Base-by-base conservation (phyloP, 2,113 vertebrate genomes). In the Cryptomyrus ogoouensis region DNA sequence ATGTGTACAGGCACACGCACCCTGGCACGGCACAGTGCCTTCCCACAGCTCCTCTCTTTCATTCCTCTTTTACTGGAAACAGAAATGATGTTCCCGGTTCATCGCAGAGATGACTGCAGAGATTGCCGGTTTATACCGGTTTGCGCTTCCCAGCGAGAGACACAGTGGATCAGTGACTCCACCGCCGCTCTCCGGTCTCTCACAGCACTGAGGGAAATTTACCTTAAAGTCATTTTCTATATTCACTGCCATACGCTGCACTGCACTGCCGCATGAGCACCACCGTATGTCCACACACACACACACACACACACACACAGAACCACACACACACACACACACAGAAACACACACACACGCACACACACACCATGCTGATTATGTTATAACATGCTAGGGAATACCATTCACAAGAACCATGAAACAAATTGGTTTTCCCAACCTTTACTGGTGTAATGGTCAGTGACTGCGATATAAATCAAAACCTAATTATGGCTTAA, bases 361-460 rank as follows among this genome's bases (percentile, higher is more conserved):
- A 3, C 62, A 31, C 66, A 77, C 70, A 80, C 74, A 80, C 13
- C 4, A 17, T 80, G 74, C 35, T 35, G 74, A 80, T 80, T 80
- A 80, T 80, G 74, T 42, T 80, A 7, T 19, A 35, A 35, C 17
- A 2, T 19, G 17, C 13, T 42, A 80, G 74, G 35, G 74, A 80
- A 42, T 42, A 42, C 15, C 35, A 19, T 80, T 42, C 74, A 80
- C 74, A 35, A 80, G 35, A 80, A 42, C 74, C 35, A 35, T 80
- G 74, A 80, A 80, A 80, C 74, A 80, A 42, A 80, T 80, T 80
- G 74, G 74, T 80, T 80, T 80, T 80, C 35, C 74, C 74, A 80
- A 39, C 74, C 74, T 80, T 80, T 42, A 80, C 74, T 80, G 35
- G 74, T 80, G 74, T 80, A 80, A 80, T 80, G 35, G 74, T 42